Base-by-base conservation (phyloP, 2,113 vertebrate species). In the Ameiurus melas region DNA sequence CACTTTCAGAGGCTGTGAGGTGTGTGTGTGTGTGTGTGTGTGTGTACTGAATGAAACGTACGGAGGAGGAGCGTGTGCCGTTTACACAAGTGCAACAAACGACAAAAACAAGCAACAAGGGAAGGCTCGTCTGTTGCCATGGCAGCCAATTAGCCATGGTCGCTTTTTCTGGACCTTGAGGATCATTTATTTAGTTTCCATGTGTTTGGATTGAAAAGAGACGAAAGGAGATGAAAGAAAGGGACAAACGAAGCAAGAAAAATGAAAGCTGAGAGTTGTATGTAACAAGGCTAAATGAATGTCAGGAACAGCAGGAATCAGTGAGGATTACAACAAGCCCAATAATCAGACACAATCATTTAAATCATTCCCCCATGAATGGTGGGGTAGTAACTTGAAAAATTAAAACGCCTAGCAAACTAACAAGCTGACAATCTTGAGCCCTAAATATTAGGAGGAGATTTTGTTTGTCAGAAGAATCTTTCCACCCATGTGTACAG, bases 91-190 rank as follows among this genome's bases (percentile, higher is more conserved):
- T 77, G 16, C 79, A 71, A 87, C 81, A 51, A 84, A 71, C n/a
- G 75, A 68, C 47, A 25, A 87, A 88, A 90, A 89, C 91, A 90
- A 88, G 85, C 78, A 10, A 84, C 83, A 47, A 53, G 66, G 89
- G 80, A 84, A 88, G 87, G 85, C 90, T 89, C 86, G 83, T 87
- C 91, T 91, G 93, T 93, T 92, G 91, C 89, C 78, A 83, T 92
- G 84, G 92, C 83, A 92, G 91, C 91, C 90, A 92, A 93, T 93
- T 93, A 90, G 88, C 90, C 78, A 84, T 80, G 90, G 91, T 92
- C 70, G 55, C 85, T 86, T 86, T 91, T 86, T 86, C 73, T 70
- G 80, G 7, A 92, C 82, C 88, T 93, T 93, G 90, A 91, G 47
- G 86, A 93, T 93, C 83, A 93, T 90, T 92, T 66, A 90, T 91